Conservation (phyloP, 92 coral and sea anemone genomes). For the Zoanthus sociatus region DNA sequence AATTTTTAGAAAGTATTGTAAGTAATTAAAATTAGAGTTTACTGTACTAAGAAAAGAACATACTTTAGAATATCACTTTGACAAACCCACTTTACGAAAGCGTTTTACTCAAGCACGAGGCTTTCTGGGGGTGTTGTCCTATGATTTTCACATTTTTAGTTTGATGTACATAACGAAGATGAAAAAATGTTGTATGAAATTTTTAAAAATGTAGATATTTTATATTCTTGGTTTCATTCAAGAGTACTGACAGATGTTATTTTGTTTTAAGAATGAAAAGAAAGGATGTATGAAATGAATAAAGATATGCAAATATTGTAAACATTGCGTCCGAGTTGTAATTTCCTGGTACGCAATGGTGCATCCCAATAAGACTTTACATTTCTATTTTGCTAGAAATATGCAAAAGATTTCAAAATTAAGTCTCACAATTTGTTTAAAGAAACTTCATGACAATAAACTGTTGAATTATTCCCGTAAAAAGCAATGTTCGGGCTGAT, state of each 20-base stretch:
- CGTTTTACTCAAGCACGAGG: not conserved
- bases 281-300: conserved; percentile 39
- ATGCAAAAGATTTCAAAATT: not conserved
- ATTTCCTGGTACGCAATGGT: conserved; percentile 31
- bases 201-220: conserved; percentile 28
- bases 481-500: too few relatives aligned
- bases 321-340: conserved; percentile 37
- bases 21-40: conserved; percentile 2
- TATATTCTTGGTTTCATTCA: conserved; percentile 34
- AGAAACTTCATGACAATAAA: too few relatives aligned
- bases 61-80: not conserved
- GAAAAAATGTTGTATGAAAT: conserved; percentile 15
- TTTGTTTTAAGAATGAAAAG: conserved; percentile 34
- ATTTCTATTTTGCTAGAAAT: not conserved
- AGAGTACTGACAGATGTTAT: conserved; percentile 27
- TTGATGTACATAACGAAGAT: conserved; percentile 35
- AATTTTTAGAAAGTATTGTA: not conserved
- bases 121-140: conserved; percentile 13
- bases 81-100: not conserved
- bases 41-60: not conserved
- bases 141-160: conserved; percentile 7
- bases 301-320: conserved; percentile 44
- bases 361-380: not conserved
- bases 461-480: too few relatives aligned
- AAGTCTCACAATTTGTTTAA: not conserved